Conservation (phyloP, 2,113 vertebrate species). For the Mesoclemmys tuberculata region DNA sequence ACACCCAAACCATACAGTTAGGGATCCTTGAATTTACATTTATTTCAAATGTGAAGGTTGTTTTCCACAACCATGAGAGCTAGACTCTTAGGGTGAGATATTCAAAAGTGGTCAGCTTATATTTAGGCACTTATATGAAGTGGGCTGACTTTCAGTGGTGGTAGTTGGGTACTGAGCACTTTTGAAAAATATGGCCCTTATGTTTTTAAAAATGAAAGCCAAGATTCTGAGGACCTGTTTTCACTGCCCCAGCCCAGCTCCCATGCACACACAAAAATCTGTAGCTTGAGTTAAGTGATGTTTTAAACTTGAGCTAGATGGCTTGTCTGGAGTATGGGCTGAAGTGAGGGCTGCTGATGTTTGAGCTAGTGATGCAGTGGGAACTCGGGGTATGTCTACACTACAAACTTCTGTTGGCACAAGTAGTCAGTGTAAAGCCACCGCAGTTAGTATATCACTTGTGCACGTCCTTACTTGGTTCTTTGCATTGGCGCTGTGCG, state of each 20-base stretch:
- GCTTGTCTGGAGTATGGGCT: background rate
- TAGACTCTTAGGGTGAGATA: background rate
- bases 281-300: background rate
- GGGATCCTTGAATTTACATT: background rate
- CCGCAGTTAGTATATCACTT: background rate
- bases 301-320: background rate
- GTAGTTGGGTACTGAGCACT: background rate
- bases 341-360: background rate
- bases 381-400: background rate
- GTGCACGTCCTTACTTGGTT: background rate
- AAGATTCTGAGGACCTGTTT: background rate
- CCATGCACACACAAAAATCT: background rate
- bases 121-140: background rate
- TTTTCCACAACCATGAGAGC: background rate
- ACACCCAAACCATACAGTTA: background rate
- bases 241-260: background rate
- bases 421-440: background rate
- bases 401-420: background rate
- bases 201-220: background rate
- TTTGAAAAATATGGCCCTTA: background rate
- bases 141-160: background rate
- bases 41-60: background rate
- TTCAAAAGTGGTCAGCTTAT: background rate
- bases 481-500: background rate
- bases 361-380: background rate